Conservation (phyloP, 2,888 invertebrate genomes). For the Pediacus dermestoides region DNA sequence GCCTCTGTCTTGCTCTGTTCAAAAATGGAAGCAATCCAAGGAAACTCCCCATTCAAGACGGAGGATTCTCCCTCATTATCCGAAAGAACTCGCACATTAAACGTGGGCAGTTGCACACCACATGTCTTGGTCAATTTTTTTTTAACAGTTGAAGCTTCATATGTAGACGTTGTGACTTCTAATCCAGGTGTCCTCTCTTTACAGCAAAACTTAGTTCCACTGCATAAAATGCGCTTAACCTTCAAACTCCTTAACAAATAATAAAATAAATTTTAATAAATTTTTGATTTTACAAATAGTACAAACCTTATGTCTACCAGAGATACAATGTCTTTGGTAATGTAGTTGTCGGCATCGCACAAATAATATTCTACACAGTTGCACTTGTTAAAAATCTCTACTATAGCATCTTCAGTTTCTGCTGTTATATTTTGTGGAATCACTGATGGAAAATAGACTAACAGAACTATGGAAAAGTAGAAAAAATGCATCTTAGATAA, state of each 20-base stretch:
- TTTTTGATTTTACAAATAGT: neutral
- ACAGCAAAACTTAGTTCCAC: slow-evolving; percentile 14
- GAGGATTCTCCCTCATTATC: slow-evolving; percentile 19
- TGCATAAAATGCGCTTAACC: neutral
- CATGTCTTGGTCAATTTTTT: slow-evolving; percentile 14
- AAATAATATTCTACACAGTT: slow-evolving; percentile 26
- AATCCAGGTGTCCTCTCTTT: slow-evolving; percentile 4
- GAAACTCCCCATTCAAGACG: slow-evolving; percentile 29
- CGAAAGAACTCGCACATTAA: slow-evolving; percentile 24
- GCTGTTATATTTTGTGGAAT: no score
- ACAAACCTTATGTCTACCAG: slow-evolving; percentile 21
- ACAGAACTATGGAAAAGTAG: no score
- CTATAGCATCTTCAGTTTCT: slow-evolving; percentile 17
- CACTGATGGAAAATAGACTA: no score
- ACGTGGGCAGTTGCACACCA: slow-evolving; percentile 22
- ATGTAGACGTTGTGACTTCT: slow-evolving; percentile 3
- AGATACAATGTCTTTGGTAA: slow-evolving; percentile 22
- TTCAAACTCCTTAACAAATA: neutral
- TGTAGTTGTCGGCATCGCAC: slow-evolving; percentile 26
- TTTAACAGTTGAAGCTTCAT: neutral
- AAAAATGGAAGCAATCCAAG: slow-evolving; percentile 32
- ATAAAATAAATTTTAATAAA: neutral
- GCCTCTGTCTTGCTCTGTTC: slow-evolving; percentile 11
- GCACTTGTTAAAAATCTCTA: slow-evolving; percentile 28
- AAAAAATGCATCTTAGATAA: no score